Conservation (phyloP, 2,113 vertebrate genomes). For the Mus musculus region DNA sequence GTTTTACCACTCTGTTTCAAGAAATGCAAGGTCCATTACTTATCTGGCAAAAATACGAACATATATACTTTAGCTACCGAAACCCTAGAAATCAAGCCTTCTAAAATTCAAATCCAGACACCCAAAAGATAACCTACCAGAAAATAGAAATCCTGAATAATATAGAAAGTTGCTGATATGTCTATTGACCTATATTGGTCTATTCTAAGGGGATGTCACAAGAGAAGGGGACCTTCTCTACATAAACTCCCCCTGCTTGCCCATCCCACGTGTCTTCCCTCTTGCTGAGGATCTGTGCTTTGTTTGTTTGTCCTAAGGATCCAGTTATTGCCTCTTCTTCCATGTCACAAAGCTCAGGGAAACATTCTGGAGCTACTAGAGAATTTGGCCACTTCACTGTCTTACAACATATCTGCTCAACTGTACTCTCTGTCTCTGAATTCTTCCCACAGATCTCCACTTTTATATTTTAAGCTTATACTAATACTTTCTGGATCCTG, state of each 20-base stretch:
- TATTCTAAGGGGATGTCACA: not conserved
- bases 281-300: not conserved
- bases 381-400: not conserved
- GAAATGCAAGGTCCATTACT: not conserved
- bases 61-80: not conserved
- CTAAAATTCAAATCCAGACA: constrained; percentile 17
- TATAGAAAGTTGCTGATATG: constrained; percentile 4
- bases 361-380: not conserved
- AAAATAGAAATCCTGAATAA: not conserved
- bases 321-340: not conserved
- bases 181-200: not conserved
- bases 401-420: not conserved
- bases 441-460: not conserved
- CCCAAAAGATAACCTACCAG: not conserved
- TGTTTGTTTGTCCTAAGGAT: not conserved
- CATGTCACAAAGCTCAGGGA: not conserved
- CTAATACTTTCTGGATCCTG: not conserved
- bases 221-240: not conserved
- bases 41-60: not conserved
- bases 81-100: constrained; percentile 37
- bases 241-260: not conserved
- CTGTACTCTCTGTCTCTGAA: not conserved
- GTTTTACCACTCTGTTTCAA: not conserved
- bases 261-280: not conserved
- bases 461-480: not conserved